Conservation (phyloP, 2,888 invertebrate genomes). For the Eledone cirrhosa region DNA sequence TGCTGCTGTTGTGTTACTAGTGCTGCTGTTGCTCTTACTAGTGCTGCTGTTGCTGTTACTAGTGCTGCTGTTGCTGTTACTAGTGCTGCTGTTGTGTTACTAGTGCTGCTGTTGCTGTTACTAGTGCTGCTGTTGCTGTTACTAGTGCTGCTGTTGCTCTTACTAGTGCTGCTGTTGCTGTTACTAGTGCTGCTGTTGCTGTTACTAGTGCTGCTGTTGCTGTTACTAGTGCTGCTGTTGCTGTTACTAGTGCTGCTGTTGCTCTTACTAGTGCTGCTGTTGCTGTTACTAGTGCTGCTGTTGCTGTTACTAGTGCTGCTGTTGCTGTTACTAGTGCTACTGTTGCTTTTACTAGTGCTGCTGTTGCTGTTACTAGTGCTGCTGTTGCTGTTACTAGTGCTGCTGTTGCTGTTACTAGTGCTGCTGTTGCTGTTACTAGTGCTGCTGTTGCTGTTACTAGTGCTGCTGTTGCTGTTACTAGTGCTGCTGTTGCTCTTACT, state of each 20-base stretch:
- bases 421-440: slow-evolving; percentile 3
- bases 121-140: background rate
- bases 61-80: slow-evolving; percentile 5
- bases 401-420: background rate
- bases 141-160: slow-evolving; percentile 2
- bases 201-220: background rate
- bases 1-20: no score
- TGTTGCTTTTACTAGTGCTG: no score
- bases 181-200: background rate
- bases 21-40: slow-evolving; percentile 13
- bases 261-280: background rate
- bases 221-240: background rate
- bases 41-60: slow-evolving; percentile 7
- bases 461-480: background rate
- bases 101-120: no score
- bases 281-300: background rate
- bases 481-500: background rate
- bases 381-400: slow-evolving; percentile 4
- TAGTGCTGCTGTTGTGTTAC: no score
- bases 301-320: background rate
- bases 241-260: background rate
- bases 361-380: no score
- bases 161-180: background rate
- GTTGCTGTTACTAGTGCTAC: no score
- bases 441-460: background rate